Percentiles rank a stretch among this genome's conserved stretches.
Conservation (phyloP, 92 coral and sea anemone genomes). For the Epizoanthus stellaris region DNA sequence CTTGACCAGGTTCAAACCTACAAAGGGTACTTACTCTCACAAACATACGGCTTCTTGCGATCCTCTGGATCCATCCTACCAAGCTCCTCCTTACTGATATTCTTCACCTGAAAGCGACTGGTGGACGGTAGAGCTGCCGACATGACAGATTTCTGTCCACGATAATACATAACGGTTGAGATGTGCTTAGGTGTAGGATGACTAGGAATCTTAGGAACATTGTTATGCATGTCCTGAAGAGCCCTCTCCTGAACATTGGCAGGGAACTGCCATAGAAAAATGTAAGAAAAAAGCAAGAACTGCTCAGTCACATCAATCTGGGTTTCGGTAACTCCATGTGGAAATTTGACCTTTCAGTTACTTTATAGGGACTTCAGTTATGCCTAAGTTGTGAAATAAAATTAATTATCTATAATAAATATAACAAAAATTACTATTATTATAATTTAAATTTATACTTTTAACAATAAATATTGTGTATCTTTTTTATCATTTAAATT, state of each 20-base stretch:
- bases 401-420: too few species aligned
- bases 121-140: slow-evolving; percentile 49
- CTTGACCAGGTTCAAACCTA: background rate
- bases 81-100: slow-evolving; percentile 90
- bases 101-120: slow-evolving; percentile 80
- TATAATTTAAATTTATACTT: too few species aligned
- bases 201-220: slow-evolving; percentile 19
- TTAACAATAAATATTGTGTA: too few species aligned
- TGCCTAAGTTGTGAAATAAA: too few species aligned
- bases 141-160: slow-evolving; percentile 7
- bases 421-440: too few species aligned
- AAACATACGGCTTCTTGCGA: slow-evolving; percentile 95
- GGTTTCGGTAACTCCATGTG: background rate
- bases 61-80: slow-evolving; percentile 97
- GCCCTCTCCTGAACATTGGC: slow-evolving; percentile 12
- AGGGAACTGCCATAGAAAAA: slow-evolving; percentile 21
- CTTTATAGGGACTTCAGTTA: background rate
- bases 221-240: slow-evolving; percentile 23
- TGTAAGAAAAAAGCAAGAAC: slow-evolving; percentile 12
- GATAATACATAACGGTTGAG: slow-evolving; percentile 28
- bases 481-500: too few species aligned
- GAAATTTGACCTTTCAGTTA: background rate
- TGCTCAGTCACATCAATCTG: slow-evolving; percentile 3
- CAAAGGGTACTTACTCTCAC: slow-evolving; percentile 84
- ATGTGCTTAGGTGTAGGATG: background rate